Conservation (phyloP, 2,888 invertebrate genomes). For the Tuta absoluta region DNA sequence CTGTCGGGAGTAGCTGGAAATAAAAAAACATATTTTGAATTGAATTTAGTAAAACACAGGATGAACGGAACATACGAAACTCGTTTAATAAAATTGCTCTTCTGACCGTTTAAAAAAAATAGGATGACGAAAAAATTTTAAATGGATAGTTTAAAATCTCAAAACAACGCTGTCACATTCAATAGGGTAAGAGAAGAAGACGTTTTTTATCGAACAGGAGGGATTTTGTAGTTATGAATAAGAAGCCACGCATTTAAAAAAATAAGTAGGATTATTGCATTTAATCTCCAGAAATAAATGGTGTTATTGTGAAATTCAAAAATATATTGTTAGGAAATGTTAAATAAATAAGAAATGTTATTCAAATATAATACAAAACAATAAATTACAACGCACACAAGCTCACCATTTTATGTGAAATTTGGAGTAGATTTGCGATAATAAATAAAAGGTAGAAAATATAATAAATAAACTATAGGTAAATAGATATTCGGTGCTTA, state of each 20-base stretch:
- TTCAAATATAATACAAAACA: conserved; percentile 47
- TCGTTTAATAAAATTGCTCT: no score
- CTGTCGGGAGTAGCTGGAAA: conserved; percentile 92
- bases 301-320: conserved; percentile 1
- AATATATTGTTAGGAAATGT: not conserved
- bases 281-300: conserved; percentile 2
- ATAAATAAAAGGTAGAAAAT: conserved; percentile 29
- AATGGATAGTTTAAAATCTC: no score
- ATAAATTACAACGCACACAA: not conserved
- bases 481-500: conserved; percentile 43
- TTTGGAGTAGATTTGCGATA: not conserved
- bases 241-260: no score
- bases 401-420: conserved; percentile 15
- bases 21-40: conserved; percentile 31
- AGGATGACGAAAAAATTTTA: no score
- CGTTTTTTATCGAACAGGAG: no score
- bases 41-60: no score
- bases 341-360: not conserved
- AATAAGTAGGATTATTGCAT: not conserved
- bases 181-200: no score
- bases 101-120: no score
- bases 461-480: conserved; percentile 38
- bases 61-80: no score
- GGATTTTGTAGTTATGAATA: no score
- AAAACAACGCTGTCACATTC: no score